A percentile compares a stretch with the other conserved stretches of the same genome.
Conservation (phyloP, 2,797 vertebrate genomes). For the Tolypeutes matacus region DNA sequence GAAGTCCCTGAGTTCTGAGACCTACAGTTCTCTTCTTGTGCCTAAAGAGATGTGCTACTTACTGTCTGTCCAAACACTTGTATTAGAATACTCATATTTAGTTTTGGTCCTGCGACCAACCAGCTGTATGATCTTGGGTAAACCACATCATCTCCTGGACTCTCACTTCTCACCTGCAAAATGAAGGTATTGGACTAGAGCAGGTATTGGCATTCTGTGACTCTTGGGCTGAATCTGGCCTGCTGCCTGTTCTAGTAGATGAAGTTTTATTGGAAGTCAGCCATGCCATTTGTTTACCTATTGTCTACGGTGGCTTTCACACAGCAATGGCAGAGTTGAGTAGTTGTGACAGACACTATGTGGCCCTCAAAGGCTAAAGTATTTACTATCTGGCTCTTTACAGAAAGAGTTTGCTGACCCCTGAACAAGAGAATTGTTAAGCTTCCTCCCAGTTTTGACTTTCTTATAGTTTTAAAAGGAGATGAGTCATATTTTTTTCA, state of each 20-base stretch:
- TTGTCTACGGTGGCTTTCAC: not conserved
- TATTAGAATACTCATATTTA: not conserved
- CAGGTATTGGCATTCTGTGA: not conserved
- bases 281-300: not conserved
- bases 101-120: not conserved
- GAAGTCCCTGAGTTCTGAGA: not conserved
- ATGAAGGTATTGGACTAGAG: not conserved
- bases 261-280: not conserved
- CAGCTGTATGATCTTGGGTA: not conserved
- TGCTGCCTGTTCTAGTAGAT: not conserved
- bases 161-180: not conserved
- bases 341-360: not conserved
- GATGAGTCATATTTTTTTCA: not conserved
- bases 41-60: not conserved
- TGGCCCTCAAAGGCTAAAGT: not conserved
- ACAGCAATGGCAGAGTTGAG: not conserved
- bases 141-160: not conserved
- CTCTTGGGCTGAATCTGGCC: not conserved
- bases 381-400: not conserved
- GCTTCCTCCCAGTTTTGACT: not conserved
- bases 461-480: conserved; percentile 2
- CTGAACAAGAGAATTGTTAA: not conserved
- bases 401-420: not conserved
- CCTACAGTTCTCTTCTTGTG: not conserved
- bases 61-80: not conserved